Conservation (phyloP, 2,113 vertebrate species). For the Lophius piscatorius region DNA sequence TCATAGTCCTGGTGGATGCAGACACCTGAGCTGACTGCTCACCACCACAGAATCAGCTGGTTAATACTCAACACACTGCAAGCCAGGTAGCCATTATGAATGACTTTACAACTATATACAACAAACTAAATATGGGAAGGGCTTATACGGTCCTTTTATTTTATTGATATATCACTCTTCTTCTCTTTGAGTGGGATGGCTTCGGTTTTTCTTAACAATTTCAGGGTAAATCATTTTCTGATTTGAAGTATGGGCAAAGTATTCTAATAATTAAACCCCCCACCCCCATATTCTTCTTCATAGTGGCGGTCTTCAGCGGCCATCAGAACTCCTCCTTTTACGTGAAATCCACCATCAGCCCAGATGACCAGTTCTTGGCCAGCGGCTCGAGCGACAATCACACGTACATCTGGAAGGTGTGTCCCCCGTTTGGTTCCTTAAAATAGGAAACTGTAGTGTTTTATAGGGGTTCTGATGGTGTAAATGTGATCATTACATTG, state of each 20-base stretch:
- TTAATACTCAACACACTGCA: not conserved
- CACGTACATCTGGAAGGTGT: slow-evolving; percentile 95
- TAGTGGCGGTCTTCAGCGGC: slow-evolving; percentile 89
- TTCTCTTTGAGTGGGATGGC: no score
- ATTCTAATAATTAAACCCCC: no score
- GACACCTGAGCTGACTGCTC: not conserved
- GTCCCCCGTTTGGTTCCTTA: not conserved
- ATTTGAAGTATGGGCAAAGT: no score
- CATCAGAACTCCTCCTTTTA: slow-evolving; percentile 97
- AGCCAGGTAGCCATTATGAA: slow-evolving; percentile 7
- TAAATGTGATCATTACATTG: not conserved
- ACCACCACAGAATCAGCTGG: not conserved
- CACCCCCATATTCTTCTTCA: slow-evolving; percentile 30
- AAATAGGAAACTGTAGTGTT: not conserved
- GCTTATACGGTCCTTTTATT: no score
- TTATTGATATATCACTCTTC: no score
- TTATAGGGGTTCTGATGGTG: no score
- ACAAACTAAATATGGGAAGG: no score
- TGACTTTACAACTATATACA: no score
- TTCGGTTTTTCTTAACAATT: no score
- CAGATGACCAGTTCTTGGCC: slow-evolving; percentile 92
- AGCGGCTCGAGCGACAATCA: slow-evolving; percentile 93
- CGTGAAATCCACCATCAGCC: slow-evolving; percentile 91
- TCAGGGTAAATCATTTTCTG: no score
- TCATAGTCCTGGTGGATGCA: not conserved